These are phyloP conservation scores for Puma concolor DNA, from an alignment of 2,113 vertebrate species.

Conservation along the genomic window DNA sequence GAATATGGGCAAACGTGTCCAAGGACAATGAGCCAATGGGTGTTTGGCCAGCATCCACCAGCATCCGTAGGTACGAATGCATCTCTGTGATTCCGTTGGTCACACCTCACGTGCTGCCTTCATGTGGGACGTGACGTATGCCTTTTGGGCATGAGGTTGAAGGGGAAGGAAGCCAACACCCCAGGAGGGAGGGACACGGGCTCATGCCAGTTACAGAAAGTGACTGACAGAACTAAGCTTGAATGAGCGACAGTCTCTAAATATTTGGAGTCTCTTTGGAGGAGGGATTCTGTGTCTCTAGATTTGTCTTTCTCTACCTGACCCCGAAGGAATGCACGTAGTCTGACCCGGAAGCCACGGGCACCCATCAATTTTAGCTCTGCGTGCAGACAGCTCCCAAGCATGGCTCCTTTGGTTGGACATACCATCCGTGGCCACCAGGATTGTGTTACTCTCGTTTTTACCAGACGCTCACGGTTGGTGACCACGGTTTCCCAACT, in stretches of 20 bases:
- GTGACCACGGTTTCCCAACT: no score
- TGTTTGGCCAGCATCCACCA: neutral
- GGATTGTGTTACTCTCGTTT: neutral
- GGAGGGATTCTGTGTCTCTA: neutral
- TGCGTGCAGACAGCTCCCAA: rapidly evolving
- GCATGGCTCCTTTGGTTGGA: neutral
- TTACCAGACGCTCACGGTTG: rapidly evolving
- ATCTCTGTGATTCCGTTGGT: no score
- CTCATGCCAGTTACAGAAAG: neutral
- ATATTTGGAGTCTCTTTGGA: neutral
- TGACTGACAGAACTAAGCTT: neutral
- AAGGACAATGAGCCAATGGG: rapidly evolving
- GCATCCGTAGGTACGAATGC: no score
- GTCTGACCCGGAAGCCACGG: neutral
- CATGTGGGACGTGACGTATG: rapidly evolving
- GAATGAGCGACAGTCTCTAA: neutral
- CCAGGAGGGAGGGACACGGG: neutral
- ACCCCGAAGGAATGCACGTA: neutral
- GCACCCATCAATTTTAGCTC: rapidly evolving
- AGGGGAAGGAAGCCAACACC: neutral
- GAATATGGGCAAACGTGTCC: rapidly evolving
- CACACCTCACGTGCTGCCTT: rapidly evolving
- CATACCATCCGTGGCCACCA: rapidly evolving
- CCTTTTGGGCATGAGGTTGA: neutral
- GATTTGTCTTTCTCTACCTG: neutral